Evolutionary conservation across 2,888 invertebrate genomes (phyloP).

Genomic region (Eupsilia transversa): DNA sequence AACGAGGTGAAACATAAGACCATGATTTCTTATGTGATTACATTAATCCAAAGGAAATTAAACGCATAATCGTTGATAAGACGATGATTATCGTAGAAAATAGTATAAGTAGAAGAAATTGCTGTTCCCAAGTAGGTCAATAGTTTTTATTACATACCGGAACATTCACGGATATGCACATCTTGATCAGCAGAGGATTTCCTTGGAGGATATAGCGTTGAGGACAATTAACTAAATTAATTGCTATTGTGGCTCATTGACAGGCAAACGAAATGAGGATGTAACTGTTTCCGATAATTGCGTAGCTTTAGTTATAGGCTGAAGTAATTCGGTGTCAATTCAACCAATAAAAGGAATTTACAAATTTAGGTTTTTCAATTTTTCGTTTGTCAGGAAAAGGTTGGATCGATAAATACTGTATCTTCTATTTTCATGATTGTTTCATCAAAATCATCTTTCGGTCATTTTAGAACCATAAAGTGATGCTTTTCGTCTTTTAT

Average conservation of each 20-base stretch:
- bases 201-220: constrained; percentile 39
- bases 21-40: constrained; percentile 1
- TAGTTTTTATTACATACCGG: constrained; percentile 31
- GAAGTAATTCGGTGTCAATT: constrained; percentile 7
- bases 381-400: background rate
- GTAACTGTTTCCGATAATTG: constrained; percentile 14
- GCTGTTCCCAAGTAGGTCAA: constrained; percentile 23
- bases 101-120: background rate
- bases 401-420: background rate
- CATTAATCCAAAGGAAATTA: constrained; percentile 17
- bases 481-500: background rate
- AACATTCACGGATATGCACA: constrained; percentile 40
- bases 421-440: background rate
- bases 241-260: constrained; percentile 36
- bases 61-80: constrained; percentile 21
- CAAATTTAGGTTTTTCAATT: background rate
- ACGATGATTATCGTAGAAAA: constrained; percentile 12
- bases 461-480: too few relatives aligned
- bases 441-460: too few relatives aligned
- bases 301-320: constrained; percentile 2
- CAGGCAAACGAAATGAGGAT: constrained; percentile 21
- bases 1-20: background rate
- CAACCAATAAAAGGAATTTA: background rate
- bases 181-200: constrained; percentile 53
- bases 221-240: constrained; percentile 44